A percentile compares a stretch with the other conserved stretches of the same genome.
These are phyloP conservation scores for Zapus hudsonius DNA, from an alignment of 2,113 vertebrate genomes.

Conservation along the genomic window DNA sequence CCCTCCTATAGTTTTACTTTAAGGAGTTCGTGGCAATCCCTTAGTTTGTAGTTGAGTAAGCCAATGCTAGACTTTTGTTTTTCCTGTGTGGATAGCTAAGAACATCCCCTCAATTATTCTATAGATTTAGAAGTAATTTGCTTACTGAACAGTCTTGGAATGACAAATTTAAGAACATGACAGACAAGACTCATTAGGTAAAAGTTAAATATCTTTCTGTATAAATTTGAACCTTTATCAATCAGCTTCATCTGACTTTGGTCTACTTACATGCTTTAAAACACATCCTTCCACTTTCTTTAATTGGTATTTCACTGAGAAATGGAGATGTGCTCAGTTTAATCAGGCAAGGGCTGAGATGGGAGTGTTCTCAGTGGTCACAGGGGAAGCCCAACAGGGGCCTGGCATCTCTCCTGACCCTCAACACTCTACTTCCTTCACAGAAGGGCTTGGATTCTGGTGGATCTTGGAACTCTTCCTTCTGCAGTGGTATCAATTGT, in stretches of 20 bases:
- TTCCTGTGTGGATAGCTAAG: not conserved
- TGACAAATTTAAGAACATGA: conserved; percentile 51
- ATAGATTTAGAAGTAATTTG: conserved; percentile 49
- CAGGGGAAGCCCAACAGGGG: not conserved
- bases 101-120: not conserved
- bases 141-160: not conserved
- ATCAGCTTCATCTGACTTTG: conserved; percentile 33
- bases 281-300: not conserved
- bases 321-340: not conserved
- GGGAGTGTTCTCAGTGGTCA: not conserved
- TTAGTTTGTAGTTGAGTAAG: not conserved
- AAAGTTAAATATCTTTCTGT: conserved; percentile 11
- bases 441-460: not conserved
- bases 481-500: not conserved
- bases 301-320: conserved; percentile 10
- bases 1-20: not conserved
- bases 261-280: conserved; percentile 9
- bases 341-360: not conserved
- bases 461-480: not conserved
- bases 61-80: not conserved
- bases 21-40: not conserved
- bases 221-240: conserved; percentile 31
- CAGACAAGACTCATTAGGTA: conserved; percentile 2
- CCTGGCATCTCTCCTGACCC: not conserved
- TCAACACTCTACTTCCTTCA: accelerated